Evolutionary conservation across 2,888 invertebrate genomes (phyloP), one percentile per base, ranked within the genome.

Genomic region (Lepidochrysops patricia): DNA sequence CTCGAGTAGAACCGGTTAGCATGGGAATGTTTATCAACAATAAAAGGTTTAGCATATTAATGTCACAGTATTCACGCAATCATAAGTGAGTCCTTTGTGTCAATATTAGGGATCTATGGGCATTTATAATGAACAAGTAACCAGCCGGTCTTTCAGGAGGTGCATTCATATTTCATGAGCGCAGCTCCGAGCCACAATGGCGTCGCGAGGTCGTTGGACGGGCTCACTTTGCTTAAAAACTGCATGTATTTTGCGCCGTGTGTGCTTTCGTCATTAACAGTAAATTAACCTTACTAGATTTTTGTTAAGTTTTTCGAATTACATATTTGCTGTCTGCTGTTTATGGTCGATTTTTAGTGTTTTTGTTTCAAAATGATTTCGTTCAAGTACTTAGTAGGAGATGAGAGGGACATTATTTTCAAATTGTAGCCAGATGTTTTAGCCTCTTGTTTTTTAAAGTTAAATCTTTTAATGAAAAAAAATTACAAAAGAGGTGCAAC

Each of bases 121-220:
- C 63, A 66, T 66, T 66, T 67, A 71, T 68, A 67, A 65, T 63
- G 60, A 66, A 66, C 62, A 61, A 65, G 69, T 64, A 64, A 67
- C 66, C 64, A 74, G 72, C 69, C 71, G 78, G 78, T 83, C 85
- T 85, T 87, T 84, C 82, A 85, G 79, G 75, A 71, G 67, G 68
- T 72, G 77, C 77, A 76, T 88, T 78, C 80, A 88, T 88, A 85
- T 88, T 88, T 84, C 82, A 88, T 86, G 84, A 86, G 82, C 75
- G 74, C 70, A 73, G 78, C 77, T 73, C 80, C 75, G 70, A 73
- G 73, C 72, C 72, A 86, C 87, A 86, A 88, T 86, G 76, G 79
- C 78, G 83, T 69, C 80, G 82, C 78, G 87, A 82, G 86, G 79
- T 83, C 85, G 83, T 81, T 82, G 82, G 77, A 80, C 82, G 76